These are phyloP conservation scores for Mohoua ochrocephala DNA, from an alignment of 2,113 vertebrate species.

Conservation along the genomic window DNA sequence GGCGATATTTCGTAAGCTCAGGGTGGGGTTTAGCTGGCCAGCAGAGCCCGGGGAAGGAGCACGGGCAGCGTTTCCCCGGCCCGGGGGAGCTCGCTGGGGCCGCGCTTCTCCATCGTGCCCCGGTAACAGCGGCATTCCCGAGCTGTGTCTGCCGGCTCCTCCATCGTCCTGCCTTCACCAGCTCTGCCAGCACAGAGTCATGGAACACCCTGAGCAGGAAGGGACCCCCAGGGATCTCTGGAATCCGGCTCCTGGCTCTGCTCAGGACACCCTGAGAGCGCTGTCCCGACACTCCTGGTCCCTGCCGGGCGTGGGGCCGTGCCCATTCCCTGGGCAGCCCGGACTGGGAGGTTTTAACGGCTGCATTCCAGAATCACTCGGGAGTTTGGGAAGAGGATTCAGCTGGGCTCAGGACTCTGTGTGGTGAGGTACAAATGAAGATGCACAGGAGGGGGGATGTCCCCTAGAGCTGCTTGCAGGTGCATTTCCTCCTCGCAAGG, in stretches of 20 bases:
- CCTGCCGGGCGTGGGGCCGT: not conserved
- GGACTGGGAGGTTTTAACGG: not conserved
- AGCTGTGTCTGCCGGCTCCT: not conserved
- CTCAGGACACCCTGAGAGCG: not conserved
- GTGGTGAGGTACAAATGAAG: not conserved
- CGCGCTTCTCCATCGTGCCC: not conserved
- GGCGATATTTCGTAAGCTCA: slow-evolving; percentile 16
- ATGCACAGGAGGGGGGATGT: not conserved
- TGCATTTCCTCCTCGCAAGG: not conserved
- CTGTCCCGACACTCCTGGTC: rapidly evolving
- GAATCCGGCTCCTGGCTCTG: not conserved
- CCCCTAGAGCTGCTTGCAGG: not conserved
- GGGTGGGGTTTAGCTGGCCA: slow-evolving; percentile 18
- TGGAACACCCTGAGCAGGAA: not conserved
- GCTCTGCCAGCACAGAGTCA: not conserved
- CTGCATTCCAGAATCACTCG: not conserved
- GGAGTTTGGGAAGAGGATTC: not conserved
- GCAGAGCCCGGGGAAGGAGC: not conserved
- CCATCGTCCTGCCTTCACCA: not conserved
- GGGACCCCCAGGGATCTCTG: not conserved
- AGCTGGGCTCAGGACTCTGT: rapidly evolving
- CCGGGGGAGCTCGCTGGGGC: not conserved
- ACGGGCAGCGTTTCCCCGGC: not conserved
- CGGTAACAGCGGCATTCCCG: not conserved
- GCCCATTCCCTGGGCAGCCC: not conserved